Percentiles rank a stretch among this genome's conserved stretches.
phyloP scores from a whole-genome alignment of 2,797 vertebrate genomes.

The Syngnathus rostellatus region DNA sequence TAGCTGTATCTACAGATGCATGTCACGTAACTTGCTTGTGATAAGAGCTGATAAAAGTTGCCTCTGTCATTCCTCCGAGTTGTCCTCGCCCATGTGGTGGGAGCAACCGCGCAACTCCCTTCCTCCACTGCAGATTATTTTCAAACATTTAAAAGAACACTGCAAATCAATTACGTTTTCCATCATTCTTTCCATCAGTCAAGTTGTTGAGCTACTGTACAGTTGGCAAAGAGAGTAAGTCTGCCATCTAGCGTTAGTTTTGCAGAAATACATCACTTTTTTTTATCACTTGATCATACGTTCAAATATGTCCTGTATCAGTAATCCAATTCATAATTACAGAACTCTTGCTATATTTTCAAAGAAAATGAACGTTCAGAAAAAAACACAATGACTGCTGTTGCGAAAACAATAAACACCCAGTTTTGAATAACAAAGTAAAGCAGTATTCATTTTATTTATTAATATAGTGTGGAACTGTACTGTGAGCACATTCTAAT shows the following conservation, averaged over 20 bases:
- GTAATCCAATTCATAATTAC: too few relatives aligned
- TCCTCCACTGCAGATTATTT: not conserved
- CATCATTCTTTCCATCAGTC: too few relatives aligned
- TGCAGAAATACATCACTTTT: constrained; percentile 2
- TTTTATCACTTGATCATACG: not conserved
- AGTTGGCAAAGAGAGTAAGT: constrained; percentile 17
- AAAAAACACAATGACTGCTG: too few relatives aligned
- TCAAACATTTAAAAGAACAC: not conserved
- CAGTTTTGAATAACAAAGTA: too few relatives aligned
- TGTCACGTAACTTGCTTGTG: constrained; percentile 28
- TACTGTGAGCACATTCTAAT: not conserved
- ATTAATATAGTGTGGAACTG: not conserved
- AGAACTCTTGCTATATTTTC: too few relatives aligned
- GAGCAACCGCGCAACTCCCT: constrained; percentile 12
- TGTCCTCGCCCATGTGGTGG: constrained; percentile 16
- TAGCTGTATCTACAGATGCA: constrained; percentile 27
- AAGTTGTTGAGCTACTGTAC: too few relatives aligned
- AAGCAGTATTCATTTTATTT: too few relatives aligned
- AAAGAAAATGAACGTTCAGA: too few relatives aligned
- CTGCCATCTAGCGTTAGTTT: constrained; percentile 35
- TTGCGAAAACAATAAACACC: too few relatives aligned
- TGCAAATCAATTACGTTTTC: too few relatives aligned
- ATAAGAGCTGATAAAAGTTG: constrained; percentile 46
- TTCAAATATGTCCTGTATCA: not conserved
- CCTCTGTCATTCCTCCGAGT: constrained; percentile 34